Percentiles rank a stretch among this genome's conserved stretches.
phyloP scores from a whole-genome alignment of 1,140 invertebrate species.

The Lepidurus arcticus region DNA sequence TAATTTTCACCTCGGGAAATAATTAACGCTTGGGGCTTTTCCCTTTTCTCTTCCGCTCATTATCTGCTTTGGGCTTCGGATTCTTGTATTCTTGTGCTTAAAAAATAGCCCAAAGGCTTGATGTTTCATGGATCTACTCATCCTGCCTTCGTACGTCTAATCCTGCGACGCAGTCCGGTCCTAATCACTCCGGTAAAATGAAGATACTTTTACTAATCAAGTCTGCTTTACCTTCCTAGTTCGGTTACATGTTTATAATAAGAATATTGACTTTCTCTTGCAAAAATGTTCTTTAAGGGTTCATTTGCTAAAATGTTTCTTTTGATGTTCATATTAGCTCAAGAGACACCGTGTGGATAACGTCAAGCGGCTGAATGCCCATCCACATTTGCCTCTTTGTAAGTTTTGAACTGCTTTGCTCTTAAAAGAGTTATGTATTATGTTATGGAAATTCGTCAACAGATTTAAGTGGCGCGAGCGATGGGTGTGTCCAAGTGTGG shows the following conservation, averaged over 20 bases:
- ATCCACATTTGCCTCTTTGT: slow-evolving; percentile 91
- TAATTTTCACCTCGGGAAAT: neutral
- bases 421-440: slow-evolving; percentile 24
- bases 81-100: slow-evolving; percentile 25
- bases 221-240: neutral
- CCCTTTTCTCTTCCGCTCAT: neutral
- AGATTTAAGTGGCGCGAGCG: slow-evolving; percentile 94
- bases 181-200: slow-evolving; percentile 87
- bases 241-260: neutral
- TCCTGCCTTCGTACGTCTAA: slow-evolving; percentile 86
- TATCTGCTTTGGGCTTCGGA: neutral
- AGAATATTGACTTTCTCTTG: neutral
- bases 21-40: slow-evolving; percentile 16
- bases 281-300: neutral
- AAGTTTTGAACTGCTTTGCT: slow-evolving; percentile 49
- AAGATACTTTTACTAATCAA: slow-evolving; percentile 1
- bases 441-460: slow-evolving; percentile 22
- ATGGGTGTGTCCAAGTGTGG: slow-evolving; percentile 95
- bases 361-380: slow-evolving; percentile 88
- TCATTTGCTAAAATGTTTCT: neutral
- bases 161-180: slow-evolving; percentile 87
- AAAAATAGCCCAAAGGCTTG: slow-evolving; percentile 83
- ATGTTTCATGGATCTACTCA: slow-evolving; percentile 91
- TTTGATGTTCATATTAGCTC: slow-evolving; percentile 45
- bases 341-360: slow-evolving; percentile 69